A percentile compares a stretch with the other conserved stretches of the same genome.
phyloP scores from a whole-genome alignment of 2,113 vertebrate genomes.

The Solea senegalensis region DNA sequence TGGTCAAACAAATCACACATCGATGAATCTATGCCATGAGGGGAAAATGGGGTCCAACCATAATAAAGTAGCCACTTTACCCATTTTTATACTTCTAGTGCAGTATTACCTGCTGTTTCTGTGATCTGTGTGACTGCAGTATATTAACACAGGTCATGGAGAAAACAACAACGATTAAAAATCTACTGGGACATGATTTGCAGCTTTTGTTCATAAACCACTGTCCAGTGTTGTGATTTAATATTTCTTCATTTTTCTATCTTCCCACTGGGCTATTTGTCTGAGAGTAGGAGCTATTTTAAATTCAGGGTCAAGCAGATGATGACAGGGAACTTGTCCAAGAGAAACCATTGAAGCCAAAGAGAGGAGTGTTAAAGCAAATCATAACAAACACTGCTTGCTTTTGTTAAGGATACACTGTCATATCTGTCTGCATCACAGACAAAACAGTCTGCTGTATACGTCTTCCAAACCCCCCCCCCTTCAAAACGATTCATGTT shows the following conservation, averaged over 20 bases:
- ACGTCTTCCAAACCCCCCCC: constrained; percentile 19
- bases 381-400: constrained; percentile 66
- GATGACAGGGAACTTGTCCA: constrained; percentile 59
- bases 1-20: too few relatives aligned
- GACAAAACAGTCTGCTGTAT: constrained; percentile 34
- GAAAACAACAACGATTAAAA: constrained; percentile 26
- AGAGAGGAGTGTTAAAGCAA: constrained; percentile 61
- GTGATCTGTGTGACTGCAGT: constrained; percentile 13
- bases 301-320: constrained; percentile 51
- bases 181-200: background rate
- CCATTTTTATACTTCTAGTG: background rate
- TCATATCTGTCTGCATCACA: constrained; percentile 51
- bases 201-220: constrained; percentile 29
- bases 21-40: too few relatives aligned
- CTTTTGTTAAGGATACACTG: constrained; percentile 58
- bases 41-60: too few relatives aligned
- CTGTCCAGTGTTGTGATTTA: constrained; percentile 38
- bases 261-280: constrained; percentile 56
- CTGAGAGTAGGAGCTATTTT: constrained; percentile 66
- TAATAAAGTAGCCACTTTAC: background rate
- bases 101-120: background rate
- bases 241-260: constrained; percentile 52
- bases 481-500: too few relatives aligned
- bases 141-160: constrained; percentile 5
- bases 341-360: constrained; percentile 52